Evolutionary conservation across 2,113 vertebrate genomes (phyloP), one percentile per base, ranked within the genome.

Genomic region (Phoxinus phoxinus): DNA sequence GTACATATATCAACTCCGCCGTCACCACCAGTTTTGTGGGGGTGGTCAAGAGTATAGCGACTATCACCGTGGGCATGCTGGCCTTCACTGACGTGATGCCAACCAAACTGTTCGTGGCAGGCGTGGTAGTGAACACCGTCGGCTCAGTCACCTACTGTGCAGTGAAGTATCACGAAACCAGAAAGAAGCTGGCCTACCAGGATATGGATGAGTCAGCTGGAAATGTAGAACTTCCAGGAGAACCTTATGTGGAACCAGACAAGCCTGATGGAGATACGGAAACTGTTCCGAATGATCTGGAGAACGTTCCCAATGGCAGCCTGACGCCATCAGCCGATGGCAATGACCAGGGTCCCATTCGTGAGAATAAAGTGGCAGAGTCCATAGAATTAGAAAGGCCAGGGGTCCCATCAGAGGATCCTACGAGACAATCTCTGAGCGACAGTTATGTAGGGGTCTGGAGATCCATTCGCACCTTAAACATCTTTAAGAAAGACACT

Each of bases 1-100:
- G 98, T 90, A 99, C 98, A 84, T 99, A 99, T 92, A 97, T 99
- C 93, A 99, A 99, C 95, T 99, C 98, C 0, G 98, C 98, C 0
- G 97, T 99, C 92, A 99, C 98, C 93, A 99, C 98, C 91, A 99
- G 98, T 93, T 99, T 99, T 0, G 98, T 99, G 2, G 98, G 98
- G 10, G 98, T 99, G 90, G 97, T 99, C 86, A 99, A 99, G 92
- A 99, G 97, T 94, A 96, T 99, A 59, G 97, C 96, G 87, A 99
- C 98, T 85, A 99, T 99, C 92, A 99, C 98, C 0, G 98, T 99
- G 30, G 98, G 98, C 84, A 99, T 99, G 97, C 92, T 99, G 93
- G 98, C 97, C 0, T 99, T 99, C 93, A 96, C 65, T 35, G 97
- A 99, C 0, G 97, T 99, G 41, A 95, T 95, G 65, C 98, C 98